These are phyloP conservation scores for Danio rerio DNA, from an alignment of 2,113 vertebrate species.

Conservation along the genomic window GRCz12tu NC_133185.1:15920001-15920500, in stretches of 20 bases:
- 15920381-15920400: neutral
- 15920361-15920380: neutral
- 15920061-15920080: neutral
- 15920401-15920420: neutral
- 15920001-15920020: too few relatives aligned
- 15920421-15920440: neutral
- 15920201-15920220: neutral
- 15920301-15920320: neutral
- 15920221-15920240: conserved; percentile 12
- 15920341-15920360: neutral
- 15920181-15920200: neutral
- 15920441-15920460: too few relatives aligned
- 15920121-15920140: conserved; percentile 2
- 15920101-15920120: neutral
- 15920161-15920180: neutral
- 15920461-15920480: too few relatives aligned
- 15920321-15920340: conserved; percentile 22
- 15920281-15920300: neutral
- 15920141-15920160: neutral
- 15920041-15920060: too few relatives aligned
- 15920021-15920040: too few relatives aligned
- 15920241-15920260: conserved; percentile 20
- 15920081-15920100: neutral
- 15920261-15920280: conserved; percentile 20
- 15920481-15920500: too few relatives aligned